These are phyloP conservation scores for Neuroterus valhalla DNA, from an alignment of 1,140 invertebrate species.

Conservation along the genomic window DNA sequence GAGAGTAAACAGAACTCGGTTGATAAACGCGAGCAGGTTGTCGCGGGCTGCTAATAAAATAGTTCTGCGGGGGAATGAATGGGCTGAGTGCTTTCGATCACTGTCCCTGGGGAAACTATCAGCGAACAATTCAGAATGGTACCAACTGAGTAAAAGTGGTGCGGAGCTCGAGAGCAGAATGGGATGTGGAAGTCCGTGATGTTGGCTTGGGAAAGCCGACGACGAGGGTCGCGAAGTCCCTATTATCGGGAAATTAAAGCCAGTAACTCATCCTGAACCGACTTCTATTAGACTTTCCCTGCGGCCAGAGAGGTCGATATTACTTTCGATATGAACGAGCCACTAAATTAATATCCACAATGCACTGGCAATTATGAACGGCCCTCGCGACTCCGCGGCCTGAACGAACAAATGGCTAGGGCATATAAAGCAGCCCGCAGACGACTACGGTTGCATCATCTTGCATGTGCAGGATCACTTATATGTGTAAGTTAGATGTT, in stretches of 20 bases:
- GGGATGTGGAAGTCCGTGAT: conserved; percentile 39
- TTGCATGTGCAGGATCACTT: neutral
- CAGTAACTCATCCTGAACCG: conserved; percentile 69
- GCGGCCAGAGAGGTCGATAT: conserved; percentile 67
- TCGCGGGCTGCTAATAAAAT: conserved; percentile 60
- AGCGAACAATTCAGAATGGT: conserved; percentile 60
- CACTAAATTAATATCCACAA: conserved; percentile 73
- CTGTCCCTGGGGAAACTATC: conserved; percentile 60
- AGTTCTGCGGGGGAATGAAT: conserved; percentile 57
- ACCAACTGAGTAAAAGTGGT: conserved; percentile 44
- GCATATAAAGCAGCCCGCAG: too few relatives aligned
- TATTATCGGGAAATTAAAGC: conserved; percentile 73
- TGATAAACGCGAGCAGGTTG: conserved; percentile 59
- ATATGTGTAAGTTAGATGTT: neutral
- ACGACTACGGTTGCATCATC: neutral
- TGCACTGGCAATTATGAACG: conserved; percentile 71
- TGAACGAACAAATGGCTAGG: conserved; percentile 41
- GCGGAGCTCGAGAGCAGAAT: conserved; percentile 20
- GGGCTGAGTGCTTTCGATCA: conserved; percentile 37
- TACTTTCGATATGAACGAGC: conserved; percentile 74
- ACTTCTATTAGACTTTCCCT: conserved; percentile 73
- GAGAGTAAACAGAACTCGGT: conserved; percentile 46
- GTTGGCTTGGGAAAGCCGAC: conserved; percentile 37
- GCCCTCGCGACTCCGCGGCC: conserved; percentile 52
- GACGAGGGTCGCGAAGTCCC: conserved; percentile 54